phyloP scores from a whole-genome alignment of 2,113 vertebrate species.

The Myotis yumanensis region DNA sequence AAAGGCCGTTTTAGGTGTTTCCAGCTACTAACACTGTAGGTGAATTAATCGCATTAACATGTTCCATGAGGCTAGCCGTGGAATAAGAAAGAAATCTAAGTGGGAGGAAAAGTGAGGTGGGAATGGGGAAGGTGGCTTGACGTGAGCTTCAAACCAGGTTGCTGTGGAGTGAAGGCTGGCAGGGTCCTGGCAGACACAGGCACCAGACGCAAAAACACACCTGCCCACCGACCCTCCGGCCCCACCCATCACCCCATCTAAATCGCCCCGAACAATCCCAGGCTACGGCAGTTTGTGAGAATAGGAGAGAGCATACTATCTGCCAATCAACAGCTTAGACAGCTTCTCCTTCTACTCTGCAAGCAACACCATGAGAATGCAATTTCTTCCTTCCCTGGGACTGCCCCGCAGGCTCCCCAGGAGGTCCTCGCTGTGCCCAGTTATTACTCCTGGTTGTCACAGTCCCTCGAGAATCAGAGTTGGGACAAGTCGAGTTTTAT shows the following conservation, averaged over 20 bases:
- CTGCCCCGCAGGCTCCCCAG: neutral
- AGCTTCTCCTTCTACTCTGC: neutral
- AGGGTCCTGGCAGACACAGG: neutral
- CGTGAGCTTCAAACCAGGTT: neutral
- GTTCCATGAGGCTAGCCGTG: neutral
- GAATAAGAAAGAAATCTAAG: neutral
- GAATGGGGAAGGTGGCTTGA: neutral
- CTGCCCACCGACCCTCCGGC: accelerated
- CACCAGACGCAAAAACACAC: neutral
- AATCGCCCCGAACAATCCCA: neutral
- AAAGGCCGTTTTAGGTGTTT: neutral
- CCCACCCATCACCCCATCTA: neutral
- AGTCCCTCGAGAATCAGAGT: neutral
- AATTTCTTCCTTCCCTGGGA: neutral
- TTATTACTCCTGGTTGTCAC: neutral
- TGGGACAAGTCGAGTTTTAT: accelerated
- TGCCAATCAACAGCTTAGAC: neutral
- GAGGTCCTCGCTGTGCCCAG: neutral
- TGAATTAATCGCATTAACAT: neutral
- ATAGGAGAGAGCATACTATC: neutral
- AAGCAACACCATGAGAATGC: neutral
- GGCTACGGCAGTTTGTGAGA: neutral
- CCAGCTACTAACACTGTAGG: neutral
- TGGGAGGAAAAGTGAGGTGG: neutral
- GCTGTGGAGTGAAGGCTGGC: neutral